Conservation (phyloP, 2,113 vertebrate genomes). For the Gymnogyps californianus region DNA sequence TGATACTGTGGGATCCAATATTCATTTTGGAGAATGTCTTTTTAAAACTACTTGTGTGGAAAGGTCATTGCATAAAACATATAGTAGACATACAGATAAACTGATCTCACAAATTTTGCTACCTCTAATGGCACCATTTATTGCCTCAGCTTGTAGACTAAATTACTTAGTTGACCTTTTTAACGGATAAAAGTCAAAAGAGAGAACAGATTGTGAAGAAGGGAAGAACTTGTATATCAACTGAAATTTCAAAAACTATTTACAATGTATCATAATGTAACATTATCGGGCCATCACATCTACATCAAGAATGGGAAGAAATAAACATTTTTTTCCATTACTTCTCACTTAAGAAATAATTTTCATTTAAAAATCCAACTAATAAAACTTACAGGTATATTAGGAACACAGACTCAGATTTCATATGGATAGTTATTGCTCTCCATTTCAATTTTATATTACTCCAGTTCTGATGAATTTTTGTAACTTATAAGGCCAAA, state of each 20-base stretch:
- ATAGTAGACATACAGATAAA: not conserved
- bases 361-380: not conserved
- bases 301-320: not conserved
- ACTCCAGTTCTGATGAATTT: not conserved
- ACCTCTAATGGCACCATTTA: not conserved
- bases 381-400: not conserved
- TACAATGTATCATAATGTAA: not conserved
- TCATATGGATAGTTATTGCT: not conserved
- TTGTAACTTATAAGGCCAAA: not conserved
- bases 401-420: not conserved
- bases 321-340: not conserved
- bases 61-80: not conserved
- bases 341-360: not conserved
- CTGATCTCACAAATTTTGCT: not conserved
- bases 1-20: not conserved
- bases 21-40: not conserved
- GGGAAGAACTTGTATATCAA: not conserved
- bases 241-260: not conserved
- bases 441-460: not conserved
- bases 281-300: not conserved
- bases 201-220: not conserved
- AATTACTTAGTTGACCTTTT: slow-evolving; percentile 13
- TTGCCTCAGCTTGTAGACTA: not conserved
- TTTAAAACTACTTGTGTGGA: not conserved
- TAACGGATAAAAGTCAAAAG: not conserved